These are phyloP conservation scores for Tetragnatha versicolor DNA, from an alignment of 1,140 invertebrate species.

Conservation along the genomic window DNA sequence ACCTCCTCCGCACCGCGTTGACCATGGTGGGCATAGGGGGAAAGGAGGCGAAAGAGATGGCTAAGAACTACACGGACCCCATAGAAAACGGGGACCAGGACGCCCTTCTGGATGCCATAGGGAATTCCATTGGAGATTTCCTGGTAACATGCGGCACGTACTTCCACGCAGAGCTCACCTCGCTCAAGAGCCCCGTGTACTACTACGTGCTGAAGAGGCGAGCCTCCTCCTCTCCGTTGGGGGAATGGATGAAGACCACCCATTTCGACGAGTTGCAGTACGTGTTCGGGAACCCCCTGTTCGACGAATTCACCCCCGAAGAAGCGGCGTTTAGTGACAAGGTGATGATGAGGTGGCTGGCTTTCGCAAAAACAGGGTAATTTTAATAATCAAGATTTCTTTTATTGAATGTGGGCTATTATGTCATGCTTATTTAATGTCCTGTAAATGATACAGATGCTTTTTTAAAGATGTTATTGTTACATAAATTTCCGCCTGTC, in stretches of 20 bases:
- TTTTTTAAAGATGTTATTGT: too few relatives aligned
- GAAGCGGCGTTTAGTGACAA: constrained; percentile 62
- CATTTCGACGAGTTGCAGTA: constrained; percentile 69
- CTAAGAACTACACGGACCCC: background rate
- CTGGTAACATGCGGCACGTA: background rate
- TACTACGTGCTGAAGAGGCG: constrained; percentile 12
- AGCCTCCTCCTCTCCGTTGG: constrained; percentile 60
- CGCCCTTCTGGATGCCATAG: background rate
- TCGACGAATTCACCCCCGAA: constrained; percentile 60
- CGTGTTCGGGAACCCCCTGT: constrained; percentile 66
- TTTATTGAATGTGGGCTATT: too few relatives aligned
- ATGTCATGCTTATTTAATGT: too few relatives aligned
- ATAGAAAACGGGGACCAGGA: constrained; percentile 6
- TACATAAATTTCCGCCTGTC: too few relatives aligned
- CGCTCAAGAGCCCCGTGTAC: constrained; percentile 23
- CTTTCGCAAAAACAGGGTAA: constrained; percentile 64
- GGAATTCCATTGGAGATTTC: background rate
- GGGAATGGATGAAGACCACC: constrained; percentile 68
- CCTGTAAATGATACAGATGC: too few relatives aligned
- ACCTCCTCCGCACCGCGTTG: background rate
- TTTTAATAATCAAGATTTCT: too few relatives aligned
- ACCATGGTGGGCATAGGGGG: background rate
- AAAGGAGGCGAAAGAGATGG: constrained; percentile 11
- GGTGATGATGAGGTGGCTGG: constrained; percentile 66
- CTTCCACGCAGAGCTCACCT: constrained; percentile 11